These are phyloP conservation scores for Ondatra zibethicus DNA, from an alignment of 2,113 vertebrate genomes.

Conservation along the genomic window DNA sequence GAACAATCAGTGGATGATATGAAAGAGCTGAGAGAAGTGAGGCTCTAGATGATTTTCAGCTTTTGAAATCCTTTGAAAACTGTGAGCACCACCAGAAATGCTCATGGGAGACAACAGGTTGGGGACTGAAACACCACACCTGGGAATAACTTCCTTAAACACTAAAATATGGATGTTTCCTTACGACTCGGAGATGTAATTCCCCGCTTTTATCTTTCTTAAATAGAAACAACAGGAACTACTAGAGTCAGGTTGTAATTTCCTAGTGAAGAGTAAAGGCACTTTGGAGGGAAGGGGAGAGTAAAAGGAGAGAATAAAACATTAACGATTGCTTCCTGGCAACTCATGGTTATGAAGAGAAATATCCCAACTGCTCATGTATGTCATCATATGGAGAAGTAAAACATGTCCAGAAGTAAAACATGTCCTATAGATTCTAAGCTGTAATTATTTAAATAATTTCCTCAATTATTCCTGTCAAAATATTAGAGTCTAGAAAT, in stretches of 20 bases:
- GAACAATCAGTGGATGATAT: neutral
- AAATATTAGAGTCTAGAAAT: neutral
- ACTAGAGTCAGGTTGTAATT: conserved; percentile 44
- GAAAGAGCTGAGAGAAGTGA: conserved; percentile 34
- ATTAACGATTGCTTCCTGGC: conserved; percentile 35
- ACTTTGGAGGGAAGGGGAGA: neutral
- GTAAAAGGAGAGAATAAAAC: neutral
- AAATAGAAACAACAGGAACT: conserved; percentile 61
- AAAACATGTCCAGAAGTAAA: neutral
- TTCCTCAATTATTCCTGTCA: neutral
- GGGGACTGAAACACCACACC: conserved; percentile 40
- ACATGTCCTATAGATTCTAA: neutral
- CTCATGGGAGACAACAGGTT: conserved; percentile 31
- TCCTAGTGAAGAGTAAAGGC: conserved; percentile 28
- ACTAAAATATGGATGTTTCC: conserved; percentile 61
- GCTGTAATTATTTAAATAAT: neutral
- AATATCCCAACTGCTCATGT: neutral
- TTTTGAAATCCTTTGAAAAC: conserved; percentile 57
- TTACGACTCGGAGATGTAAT: conserved; percentile 1
- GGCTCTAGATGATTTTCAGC: conserved; percentile 40
- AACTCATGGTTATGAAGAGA: conserved; percentile 18
- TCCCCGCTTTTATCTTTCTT: conserved; percentile 68
- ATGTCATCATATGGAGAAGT: conserved; percentile 32
- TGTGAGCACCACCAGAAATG: conserved; percentile 27
- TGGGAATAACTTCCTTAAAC: conserved; percentile 76